phyloP scores from a whole-genome alignment of 2,888 invertebrate species.

The Villa cingulata region DNA sequence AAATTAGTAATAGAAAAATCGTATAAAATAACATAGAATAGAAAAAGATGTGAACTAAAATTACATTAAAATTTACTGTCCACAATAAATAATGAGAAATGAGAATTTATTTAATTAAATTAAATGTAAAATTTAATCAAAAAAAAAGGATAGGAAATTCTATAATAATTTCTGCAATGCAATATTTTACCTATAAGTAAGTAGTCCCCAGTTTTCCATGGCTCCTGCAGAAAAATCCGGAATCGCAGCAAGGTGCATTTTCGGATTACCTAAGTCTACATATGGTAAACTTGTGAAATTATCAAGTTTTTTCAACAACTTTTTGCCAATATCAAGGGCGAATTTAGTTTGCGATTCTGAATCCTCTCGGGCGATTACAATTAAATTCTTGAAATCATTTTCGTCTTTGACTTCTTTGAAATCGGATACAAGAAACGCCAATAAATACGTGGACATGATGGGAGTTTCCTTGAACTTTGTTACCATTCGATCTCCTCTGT shows the following conservation, averaged over 20 bases:
- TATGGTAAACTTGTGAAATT: constrained; percentile 46
- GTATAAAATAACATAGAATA: too few relatives aligned
- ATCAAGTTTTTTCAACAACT: constrained; percentile 40
- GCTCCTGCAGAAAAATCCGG: constrained; percentile 74
- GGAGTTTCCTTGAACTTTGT: constrained; percentile 33
- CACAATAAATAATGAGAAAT: too few relatives aligned
- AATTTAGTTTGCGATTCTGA: background rate
- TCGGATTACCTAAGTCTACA: constrained; percentile 43
- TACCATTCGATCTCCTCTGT: constrained; percentile 32
- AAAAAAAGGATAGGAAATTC: too few relatives aligned
- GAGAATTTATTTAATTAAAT: too few relatives aligned
- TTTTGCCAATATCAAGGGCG: constrained; percentile 46
- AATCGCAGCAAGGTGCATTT: constrained; percentile 73
- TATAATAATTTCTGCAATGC: background rate
- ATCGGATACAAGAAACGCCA: constrained; percentile 62
- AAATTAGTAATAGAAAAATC: too few relatives aligned
- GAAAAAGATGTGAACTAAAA: too few relatives aligned
- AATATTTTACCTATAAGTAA: constrained; percentile 45
- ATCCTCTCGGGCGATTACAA: constrained; percentile 23
- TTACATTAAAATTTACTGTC: too few relatives aligned
- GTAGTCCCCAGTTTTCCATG: constrained; percentile 87
- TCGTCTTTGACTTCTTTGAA: constrained; percentile 29
- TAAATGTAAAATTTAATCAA: too few relatives aligned
- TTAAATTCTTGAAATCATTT: constrained; percentile 6
- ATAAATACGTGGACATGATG: constrained; percentile 63